Base-by-base conservation (phyloP, 1,140 invertebrate genomes). In the Helicoverpa zea region DNA sequence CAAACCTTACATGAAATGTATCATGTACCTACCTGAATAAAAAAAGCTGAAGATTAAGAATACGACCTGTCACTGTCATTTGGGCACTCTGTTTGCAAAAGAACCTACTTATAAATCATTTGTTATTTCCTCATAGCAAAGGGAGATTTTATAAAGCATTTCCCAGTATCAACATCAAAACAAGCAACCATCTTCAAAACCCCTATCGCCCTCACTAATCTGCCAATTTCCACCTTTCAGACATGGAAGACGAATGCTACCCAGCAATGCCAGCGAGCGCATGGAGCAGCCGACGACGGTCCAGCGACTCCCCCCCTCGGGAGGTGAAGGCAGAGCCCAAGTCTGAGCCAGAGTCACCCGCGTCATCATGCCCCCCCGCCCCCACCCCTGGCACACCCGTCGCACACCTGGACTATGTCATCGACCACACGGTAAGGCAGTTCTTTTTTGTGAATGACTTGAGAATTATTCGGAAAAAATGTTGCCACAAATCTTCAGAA, bases 161-260 rank as follows among this genome's bases (percentile, higher is more conserved):
- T 43, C 3, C 3, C 0, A 54, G 0, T n/a, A 1, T 59, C 12
- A 12, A 29, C 7, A 12, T 23, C n/a, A 23, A 59, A 2, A 29
- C 10, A 10, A 59, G 23, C 18, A 23, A 59, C 1, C 58, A 23
- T 12, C 4, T 10, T 59, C 58, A 11, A 59, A 29, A 35, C 1
- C 30, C 18, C 12, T 14, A 9, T 11, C 9, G 2, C 2, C 58
- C 58, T 54, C 9, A 61, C 58, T 30, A 13, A 68, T 47, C n/a
- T n/a, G 51, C 4, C 7, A 58, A 1, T n/a, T 18, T n/a, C 18
- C 43, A 58, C 9, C 12, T 82, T 83, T 2, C 94, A 98, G 97
- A 98, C 87, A 97, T 98, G 96, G 97, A 98, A 89, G 97, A 98
- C 80, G 97, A 98, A 89, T 98, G 97, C 91, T 98, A 97, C 89